Evolutionary conservation across 2,797 vertebrate genomes (phyloP).

Genomic region (Fundulus diaphanus): DNA sequence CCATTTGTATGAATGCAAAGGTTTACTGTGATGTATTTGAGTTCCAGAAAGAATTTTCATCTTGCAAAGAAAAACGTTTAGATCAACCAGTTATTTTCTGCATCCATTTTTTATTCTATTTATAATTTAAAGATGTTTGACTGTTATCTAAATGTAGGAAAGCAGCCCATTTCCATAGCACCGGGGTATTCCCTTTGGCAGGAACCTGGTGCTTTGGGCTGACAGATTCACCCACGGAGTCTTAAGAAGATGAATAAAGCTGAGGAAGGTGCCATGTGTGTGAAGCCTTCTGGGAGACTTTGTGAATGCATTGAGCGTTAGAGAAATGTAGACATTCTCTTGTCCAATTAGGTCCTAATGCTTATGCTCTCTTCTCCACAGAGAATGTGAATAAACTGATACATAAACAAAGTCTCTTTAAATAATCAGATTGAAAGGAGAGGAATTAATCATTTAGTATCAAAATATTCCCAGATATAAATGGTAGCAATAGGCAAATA

Average conservation of each 20-base stretch:
- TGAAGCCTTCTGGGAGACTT: conserved; percentile 49
- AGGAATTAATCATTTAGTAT: not conserved
- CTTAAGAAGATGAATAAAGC: conserved; percentile 52
- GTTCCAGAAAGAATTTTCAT: not conserved
- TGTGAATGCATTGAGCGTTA: conserved; percentile 28
- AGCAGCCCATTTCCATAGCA: conserved; percentile 45
- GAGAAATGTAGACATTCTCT: conserved; percentile 30
- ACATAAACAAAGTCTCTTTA: not conserved
- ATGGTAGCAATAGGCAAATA: not conserved
- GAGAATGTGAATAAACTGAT: too few species aligned
- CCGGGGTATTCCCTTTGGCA: conserved; percentile 48
- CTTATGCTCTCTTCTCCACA: conserved; percentile 33
- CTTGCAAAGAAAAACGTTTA: conserved; percentile 21
- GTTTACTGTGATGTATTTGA: conserved; percentile 21
- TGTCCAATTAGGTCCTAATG: conserved; percentile 58
- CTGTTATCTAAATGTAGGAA: conserved; percentile 54
- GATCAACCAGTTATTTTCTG: conserved; percentile 36
- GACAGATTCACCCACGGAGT: conserved; percentile 49
- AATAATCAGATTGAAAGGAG: not conserved
- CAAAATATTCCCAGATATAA: not conserved
- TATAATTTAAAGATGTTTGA: conserved; percentile 46
- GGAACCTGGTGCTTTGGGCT: conserved; percentile 51
- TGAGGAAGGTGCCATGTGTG: conserved; percentile 44
- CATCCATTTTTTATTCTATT: conserved; percentile 44
- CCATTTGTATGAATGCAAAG: conserved; percentile 40